Evolutionary conservation across 2,113 vertebrate species (phyloP), one percentile per base, ranked within the genome.

Genomic region (Suricata suricatta): DNA sequence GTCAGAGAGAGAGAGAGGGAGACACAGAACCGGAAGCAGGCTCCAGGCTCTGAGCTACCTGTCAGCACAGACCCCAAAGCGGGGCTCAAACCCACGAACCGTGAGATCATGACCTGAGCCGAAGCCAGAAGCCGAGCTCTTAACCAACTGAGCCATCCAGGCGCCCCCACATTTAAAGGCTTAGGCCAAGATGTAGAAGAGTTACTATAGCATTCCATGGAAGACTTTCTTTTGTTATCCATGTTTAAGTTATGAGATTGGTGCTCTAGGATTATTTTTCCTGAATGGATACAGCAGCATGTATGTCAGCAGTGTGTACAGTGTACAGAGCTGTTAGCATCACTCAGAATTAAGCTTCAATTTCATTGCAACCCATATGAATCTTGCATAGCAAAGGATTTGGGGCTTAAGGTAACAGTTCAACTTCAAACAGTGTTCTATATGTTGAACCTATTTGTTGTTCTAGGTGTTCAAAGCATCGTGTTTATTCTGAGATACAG

Each of bases 381-480:
- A 93, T 63, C 44, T 84, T 89, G 57, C 14, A 54, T 92, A 89
- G 38, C 35, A 79, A 95, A 93, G 47, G 25, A 68, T 68, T 85
- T 92, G 63, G 38, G 74, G n/a, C 16, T 83, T 84, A 92, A 31
- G 41, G n/a, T 93, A 35, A 41, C n/a, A 87, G 96, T 93, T 80
- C 38, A 92, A 97, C 93, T 91, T 96, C 54, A 85, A 85, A 52
- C 38, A 33, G 13, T 64, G 66, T 97, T 95, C 77, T 74, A 35
- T 83, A 88, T 64, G 88, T 94, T 54, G 77, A 76, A 94, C 91
- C 86, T 94, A 77, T 90, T 96, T 94, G 41, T 68, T 88, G 57
- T 96, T 88, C 47, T 88, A 63, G 31, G 9, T 7, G 4, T 88
- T 96, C 83, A 90, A 87, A 93, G n/a, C 14, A 41, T 33, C 14